Evolutionary conservation across 1,140 invertebrate species (phyloP), one percentile per base, ranked within the genome.

Genomic region (Pentalonia nigronervosa): DNA sequence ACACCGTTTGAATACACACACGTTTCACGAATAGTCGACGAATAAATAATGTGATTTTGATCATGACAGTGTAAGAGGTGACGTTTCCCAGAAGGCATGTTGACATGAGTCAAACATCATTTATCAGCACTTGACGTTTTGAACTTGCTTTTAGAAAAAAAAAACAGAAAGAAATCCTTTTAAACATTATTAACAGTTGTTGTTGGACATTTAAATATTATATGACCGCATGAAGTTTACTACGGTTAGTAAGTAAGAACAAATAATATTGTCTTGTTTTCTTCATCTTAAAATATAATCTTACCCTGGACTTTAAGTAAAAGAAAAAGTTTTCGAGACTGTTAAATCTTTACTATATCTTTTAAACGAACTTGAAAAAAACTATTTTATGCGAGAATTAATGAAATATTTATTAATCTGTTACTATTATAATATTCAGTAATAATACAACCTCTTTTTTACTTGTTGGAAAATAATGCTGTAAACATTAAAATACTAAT

Each of bases 211-310:
- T 76, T 76, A 76, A 76, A 76, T 76, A 76, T 76, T 76, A 76
- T 76, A 76, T 76, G 60, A n/a, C 60, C 60, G 6, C 60, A 76
- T 76, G 30, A 76, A 11, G 60, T 76, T 4, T 76, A n/a, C 60
- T n/a, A 76, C 60, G n/a, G 60, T 76, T 76, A 17, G n/a, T 34
- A 67, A 67, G 30, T n/a, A n/a, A 76, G 14, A n/a, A 34, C 60
- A 76, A 76, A 76, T 76, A 76, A 76, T n/a, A 30, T 76, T 76
- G n/a, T n/a, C 60, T 76, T 76, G 60, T n/a, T 76, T n/a, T n/a
- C 30, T 76, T 34, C n/a, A 6, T n/a, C 60, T 76, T n/a, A n/a
- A 76, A 76, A 76, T 76, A 76, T n/a, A 76, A n/a, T 76, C n/a
- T 76, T 76, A 76, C 0, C 60, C 9, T 30, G 60, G n/a, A 76